These are phyloP conservation scores for Corythaeola cristata DNA, from an alignment of 2,113 vertebrate species.

Conservation along the genomic window DNA sequence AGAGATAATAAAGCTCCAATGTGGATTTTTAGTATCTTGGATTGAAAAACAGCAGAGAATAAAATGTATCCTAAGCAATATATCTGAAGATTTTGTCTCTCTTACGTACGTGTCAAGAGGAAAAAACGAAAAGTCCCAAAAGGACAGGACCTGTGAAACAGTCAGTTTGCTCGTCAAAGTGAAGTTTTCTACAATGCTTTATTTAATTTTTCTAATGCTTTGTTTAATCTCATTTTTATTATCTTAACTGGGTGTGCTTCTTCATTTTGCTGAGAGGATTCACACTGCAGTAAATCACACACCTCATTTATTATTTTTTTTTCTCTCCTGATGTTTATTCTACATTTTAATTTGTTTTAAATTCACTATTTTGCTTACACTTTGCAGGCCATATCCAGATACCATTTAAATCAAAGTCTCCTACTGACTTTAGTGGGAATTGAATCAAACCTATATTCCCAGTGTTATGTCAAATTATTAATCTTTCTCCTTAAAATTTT, in stretches of 20 bases:
- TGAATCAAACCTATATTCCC: not conserved
- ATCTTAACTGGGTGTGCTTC: not conserved
- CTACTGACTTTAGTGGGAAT: not conserved
- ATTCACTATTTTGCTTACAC: not conserved
- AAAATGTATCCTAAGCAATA: not conserved
- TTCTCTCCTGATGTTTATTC: not conserved
- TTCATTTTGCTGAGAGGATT: not conserved
- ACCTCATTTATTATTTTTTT: not conserved
- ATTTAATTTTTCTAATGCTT: not conserved
- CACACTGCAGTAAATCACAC: not conserved
- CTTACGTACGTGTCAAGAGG: accelerated
- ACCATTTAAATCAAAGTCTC: not conserved
- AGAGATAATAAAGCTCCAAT: not conserved
- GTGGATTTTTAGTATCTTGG: not conserved
- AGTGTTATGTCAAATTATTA: not conserved
- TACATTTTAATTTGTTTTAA: not conserved
- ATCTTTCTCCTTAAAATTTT: not conserved
- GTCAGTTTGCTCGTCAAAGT: not conserved
- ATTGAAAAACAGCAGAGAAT: not conserved
- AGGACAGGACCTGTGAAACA: not conserved
- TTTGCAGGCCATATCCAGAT: not conserved
- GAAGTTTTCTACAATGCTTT: not conserved
- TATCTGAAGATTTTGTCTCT: not conserved
- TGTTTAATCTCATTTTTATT: not conserved
- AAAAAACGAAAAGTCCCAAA: not conserved